A percentile compares a stretch with the other conserved stretches of the same genome.
Conservation (phyloP, 2,888 invertebrate genomes). For the Xanthostigma xanthostigma region DNA sequence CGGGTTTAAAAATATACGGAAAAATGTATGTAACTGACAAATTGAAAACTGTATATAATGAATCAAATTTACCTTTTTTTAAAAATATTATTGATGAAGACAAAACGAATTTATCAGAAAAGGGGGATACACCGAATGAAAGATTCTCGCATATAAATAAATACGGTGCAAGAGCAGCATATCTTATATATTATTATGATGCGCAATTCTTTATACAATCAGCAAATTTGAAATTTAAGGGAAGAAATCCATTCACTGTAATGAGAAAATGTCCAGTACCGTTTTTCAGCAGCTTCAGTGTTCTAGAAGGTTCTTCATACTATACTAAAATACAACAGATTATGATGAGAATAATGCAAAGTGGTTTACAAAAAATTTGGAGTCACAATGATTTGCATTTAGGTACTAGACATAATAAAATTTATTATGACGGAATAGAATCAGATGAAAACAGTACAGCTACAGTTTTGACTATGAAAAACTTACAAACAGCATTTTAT, state of each 20-base stretch:
- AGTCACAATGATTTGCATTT: slow-evolving; percentile 4
- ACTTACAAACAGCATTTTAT: slow-evolving; percentile 24
- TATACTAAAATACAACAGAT: slow-evolving; percentile 31
- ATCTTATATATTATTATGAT: too few relatives aligned
- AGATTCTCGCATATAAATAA: too few relatives aligned
- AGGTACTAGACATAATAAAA: not conserved
- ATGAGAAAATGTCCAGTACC: slow-evolving; percentile 38
- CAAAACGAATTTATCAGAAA: too few relatives aligned
- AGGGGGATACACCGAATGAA: too few relatives aligned
- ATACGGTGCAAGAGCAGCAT: too few relatives aligned
- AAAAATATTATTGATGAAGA: too few relatives aligned
- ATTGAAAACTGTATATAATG: not conserved
- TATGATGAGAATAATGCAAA: slow-evolving; percentile 32
- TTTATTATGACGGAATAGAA: not conserved
- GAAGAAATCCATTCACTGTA: not conserved
- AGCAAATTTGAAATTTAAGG: too few relatives aligned
- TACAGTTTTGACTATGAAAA: slow-evolving; percentile 19
- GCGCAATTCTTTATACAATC: too few relatives aligned
- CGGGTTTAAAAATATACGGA: not conserved
- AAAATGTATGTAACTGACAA: not conserved
- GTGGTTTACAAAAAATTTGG: slow-evolving; percentile 34
- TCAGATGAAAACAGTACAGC: slow-evolving; percentile 1
- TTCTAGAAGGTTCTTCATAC: slow-evolving; percentile 43
- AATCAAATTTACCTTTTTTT: too few relatives aligned
- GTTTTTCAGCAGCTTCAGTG: slow-evolving; percentile 37